Conservation (phyloP, 1,140 invertebrate species). For the Sitobion miscanthi region DNA sequence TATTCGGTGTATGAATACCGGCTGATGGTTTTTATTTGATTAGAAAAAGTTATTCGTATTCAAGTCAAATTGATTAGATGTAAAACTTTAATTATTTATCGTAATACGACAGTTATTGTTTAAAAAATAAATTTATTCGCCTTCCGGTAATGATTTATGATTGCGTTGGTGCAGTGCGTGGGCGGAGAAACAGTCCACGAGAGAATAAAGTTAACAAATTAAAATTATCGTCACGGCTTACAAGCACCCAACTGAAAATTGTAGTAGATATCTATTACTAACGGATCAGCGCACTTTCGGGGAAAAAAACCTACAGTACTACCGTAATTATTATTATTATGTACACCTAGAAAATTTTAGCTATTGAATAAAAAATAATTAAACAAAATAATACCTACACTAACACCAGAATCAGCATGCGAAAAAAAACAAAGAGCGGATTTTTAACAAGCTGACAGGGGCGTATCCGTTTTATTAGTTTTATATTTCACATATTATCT, state of each 20-base stretch:
- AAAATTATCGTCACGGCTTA: conserved; percentile 39
- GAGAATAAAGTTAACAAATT: conserved; percentile 20
- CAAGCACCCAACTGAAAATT: neutral
- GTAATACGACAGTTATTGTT: neutral
- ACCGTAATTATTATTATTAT: neutral
- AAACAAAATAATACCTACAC: conserved; percentile 23
- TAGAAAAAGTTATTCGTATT: neutral
- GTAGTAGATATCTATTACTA: conserved; percentile 12
- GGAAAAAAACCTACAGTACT: neutral
- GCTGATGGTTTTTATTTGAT: neutral
- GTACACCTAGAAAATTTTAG: neutral
- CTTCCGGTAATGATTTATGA: neutral
- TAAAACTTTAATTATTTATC: neutral
- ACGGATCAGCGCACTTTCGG: conserved; percentile 9
- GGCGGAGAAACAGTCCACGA: neutral
- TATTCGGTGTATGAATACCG: neutral
- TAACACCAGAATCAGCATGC: neutral
- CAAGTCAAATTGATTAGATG: neutral
- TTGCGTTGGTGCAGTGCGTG: neutral
- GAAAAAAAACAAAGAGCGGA: conserved; percentile 29
- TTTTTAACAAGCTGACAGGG: neutral
- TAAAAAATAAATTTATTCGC: conserved; percentile 13
- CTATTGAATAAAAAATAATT: conserved; percentile 32
- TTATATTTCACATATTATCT: conserved; percentile 15
- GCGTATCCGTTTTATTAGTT: conserved; percentile 21